Conservation (phyloP, 2,113 vertebrate genomes). For the Trichechus manatus region DNA sequence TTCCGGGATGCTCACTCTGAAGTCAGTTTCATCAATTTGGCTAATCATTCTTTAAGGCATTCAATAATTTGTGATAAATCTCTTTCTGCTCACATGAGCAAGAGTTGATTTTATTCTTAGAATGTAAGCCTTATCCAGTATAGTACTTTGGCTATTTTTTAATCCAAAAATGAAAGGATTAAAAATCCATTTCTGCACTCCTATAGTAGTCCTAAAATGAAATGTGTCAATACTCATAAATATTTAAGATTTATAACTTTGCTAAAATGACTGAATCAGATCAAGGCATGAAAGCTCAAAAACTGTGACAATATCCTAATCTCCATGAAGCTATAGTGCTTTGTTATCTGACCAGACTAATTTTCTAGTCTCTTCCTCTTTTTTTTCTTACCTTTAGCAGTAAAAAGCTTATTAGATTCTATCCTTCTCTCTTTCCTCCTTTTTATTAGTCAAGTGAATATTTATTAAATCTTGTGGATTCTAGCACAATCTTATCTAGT, state of each 20-base stretch:
- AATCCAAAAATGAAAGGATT: neutral
- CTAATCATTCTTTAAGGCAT: neutral
- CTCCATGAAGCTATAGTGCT: neutral
- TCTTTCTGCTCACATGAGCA: neutral
- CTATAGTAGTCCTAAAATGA: neutral
- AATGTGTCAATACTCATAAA: neutral
- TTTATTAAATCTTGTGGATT: neutral
- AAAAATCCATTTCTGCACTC: neutral
- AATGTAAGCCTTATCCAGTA: neutral
- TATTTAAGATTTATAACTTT: conserved; percentile 36
- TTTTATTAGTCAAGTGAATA: neutral
- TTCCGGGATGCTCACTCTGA: neutral
- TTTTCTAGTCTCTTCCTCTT: neutral
- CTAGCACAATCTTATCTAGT: neutral
- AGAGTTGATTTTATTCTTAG: neutral
- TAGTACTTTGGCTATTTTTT: neutral
- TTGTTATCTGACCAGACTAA: neutral
- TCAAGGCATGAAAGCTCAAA: neutral
- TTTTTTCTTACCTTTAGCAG: neutral
- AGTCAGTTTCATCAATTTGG: neutral
- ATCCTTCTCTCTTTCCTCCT: neutral
- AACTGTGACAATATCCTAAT: neutral
- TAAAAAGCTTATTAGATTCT: neutral
- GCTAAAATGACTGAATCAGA: neutral
- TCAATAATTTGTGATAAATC: neutral